Base-by-base conservation (phyloP, 2,797 vertebrate genomes). In the Tenualosa ilisha region DNA sequence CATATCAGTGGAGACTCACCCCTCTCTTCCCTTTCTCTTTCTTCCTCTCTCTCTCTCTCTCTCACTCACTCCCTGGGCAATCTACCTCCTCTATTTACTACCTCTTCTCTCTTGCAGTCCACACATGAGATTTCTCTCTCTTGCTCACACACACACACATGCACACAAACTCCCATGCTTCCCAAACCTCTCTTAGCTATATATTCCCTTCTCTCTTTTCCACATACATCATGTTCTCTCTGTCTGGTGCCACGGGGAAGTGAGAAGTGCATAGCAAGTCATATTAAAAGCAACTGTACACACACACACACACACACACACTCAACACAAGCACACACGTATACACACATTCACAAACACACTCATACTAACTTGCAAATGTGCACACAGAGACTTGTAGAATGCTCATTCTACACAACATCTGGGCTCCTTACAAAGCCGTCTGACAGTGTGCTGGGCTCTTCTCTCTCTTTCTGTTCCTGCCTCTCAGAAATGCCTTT, bases 371-470 rank as follows among this genome's bases (percentile, higher is more conserved):
- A 65, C n/a, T 65, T 40, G 79, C 84, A 7, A 46, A 89, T 92
- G 92, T 68, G 90, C 89, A 91, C 89, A 89, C 92, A 95, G 94
- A 95, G 89, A 84, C 89, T 94, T 84, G 65, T 88, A 81, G 92
- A 93, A 95, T 91, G 83, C 93, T 43, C 72, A 46, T 79, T 79
- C 17, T 46, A 89, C 94, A 96, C 95, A 96, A 95, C 93, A 91
- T 94, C 95, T 96, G 96, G 96, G 94, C 93, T 91, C 85, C 86
- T 93, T 92, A 97, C 94, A 96, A 95, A 97, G 94, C 94, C 96
- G 1, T 31, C 31, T 0, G 97, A 96, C 91, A 95, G 92, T 93
- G 91, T 92, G 93, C 96, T 96, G 59, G 59, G 7, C 59, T 63
- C 56, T 17, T 59, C 56, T 59, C 51, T 56, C 54, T 56, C 54